Conservation (phyloP, 2,888 invertebrate genomes). For the Machimus rusticus region DNA sequence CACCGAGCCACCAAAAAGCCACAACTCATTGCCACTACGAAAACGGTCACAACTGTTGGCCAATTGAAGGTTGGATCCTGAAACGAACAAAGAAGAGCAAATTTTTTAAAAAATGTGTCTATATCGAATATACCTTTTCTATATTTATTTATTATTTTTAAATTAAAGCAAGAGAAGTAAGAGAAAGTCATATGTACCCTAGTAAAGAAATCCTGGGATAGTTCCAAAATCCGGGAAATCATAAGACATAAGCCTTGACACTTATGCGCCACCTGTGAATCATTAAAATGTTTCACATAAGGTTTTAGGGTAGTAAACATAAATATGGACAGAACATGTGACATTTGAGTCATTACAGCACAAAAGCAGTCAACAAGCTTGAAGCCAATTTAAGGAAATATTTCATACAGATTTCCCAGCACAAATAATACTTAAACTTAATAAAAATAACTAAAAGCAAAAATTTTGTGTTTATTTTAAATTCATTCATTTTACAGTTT, state of each 20-base stretch:
- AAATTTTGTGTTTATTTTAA: too few relatives aligned
- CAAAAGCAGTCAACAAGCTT: neutral
- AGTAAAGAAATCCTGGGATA: neutral
- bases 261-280: neutral
- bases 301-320: neutral
- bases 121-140: neutral
- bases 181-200: constrained; percentile 21
- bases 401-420: neutral
- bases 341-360: neutral
- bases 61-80: constrained; percentile 62
- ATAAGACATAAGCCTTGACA: neutral
- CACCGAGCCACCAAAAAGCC: constrained; percentile 63
- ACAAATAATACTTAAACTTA: neutral
- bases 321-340: neutral
- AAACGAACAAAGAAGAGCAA: constrained; percentile 42
- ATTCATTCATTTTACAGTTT: too few relatives aligned
- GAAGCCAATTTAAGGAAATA: neutral
- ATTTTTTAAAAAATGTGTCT: neutral
- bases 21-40: constrained; percentile 63
- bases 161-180: neutral
- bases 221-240: constrained; percentile 22
- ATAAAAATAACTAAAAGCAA: too few relatives aligned
- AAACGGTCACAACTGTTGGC: constrained; percentile 63
- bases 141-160: neutral
- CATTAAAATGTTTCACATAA: neutral